Conservation (phyloP, 1,140 invertebrate species). For the Drosophila saltans region DNA sequence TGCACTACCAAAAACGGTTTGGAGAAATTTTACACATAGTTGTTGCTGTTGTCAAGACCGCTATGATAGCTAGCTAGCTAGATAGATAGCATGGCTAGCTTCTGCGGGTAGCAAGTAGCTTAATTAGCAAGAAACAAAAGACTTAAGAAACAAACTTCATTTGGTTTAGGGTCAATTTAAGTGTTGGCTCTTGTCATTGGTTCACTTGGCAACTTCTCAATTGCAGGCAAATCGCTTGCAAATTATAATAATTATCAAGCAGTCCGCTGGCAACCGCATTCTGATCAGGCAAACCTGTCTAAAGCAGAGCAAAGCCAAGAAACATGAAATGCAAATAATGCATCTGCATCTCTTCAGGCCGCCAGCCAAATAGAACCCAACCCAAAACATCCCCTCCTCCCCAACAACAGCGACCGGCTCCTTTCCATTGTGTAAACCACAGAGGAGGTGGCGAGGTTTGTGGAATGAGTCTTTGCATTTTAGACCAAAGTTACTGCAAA, state of each 20-base stretch:
- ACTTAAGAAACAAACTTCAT: slow-evolving; percentile 70
- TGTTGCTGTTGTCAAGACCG: slow-evolving; percentile 17
- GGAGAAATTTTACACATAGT: slow-evolving; percentile 66
- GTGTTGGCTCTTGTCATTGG: slow-evolving; percentile 23
- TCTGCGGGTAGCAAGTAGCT: slow-evolving; percentile 32
- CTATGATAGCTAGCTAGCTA: slow-evolving; percentile 43
- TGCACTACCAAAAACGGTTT: slow-evolving; percentile 72
- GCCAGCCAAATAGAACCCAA: slow-evolving; percentile 48
- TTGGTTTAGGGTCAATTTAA: slow-evolving; percentile 26
- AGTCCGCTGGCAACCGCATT: slow-evolving; percentile 36
- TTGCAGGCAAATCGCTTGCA: slow-evolving; percentile 49
- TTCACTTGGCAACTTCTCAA: slow-evolving; percentile 53
- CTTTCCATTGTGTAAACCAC: slow-evolving; percentile 1
- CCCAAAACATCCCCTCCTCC: neutral
- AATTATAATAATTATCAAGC: slow-evolving; percentile 73
- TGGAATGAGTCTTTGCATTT: slow-evolving; percentile 45
- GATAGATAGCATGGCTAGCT: neutral
- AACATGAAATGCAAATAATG: slow-evolving; percentile 66
- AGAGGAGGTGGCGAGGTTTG: neutral
- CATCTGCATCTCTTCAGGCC: slow-evolving; percentile 48
- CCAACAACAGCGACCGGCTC: neutral
- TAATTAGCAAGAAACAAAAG: slow-evolving; percentile 67
- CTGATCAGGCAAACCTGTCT: slow-evolving; percentile 48
- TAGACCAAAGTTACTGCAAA: slow-evolving; percentile 62
- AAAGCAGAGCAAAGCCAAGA: slow-evolving; percentile 47